These are phyloP conservation scores for Pantherophis guttatus DNA, from an alignment of 2,113 vertebrate genomes.

Conservation along the genomic window DNA sequence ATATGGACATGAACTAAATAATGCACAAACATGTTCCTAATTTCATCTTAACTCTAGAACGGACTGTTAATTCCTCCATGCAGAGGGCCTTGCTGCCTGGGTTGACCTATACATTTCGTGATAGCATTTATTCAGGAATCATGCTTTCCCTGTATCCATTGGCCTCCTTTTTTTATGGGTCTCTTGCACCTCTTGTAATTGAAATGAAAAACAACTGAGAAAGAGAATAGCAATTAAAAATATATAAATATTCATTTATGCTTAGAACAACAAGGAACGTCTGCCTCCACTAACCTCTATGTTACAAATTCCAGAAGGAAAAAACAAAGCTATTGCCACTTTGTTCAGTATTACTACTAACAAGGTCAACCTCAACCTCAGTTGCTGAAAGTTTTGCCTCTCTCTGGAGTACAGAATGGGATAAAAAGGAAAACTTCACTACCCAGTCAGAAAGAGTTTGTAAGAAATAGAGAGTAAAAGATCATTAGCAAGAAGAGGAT, in stretches of 20 bases:
- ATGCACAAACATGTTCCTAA: neutral
- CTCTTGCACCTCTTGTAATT: neutral
- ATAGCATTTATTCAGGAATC: neutral
- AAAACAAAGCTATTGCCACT: neutral
- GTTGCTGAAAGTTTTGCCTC: neutral
- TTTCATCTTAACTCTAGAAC: neutral
- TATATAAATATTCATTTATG: neutral
- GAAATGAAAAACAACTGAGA: neutral
- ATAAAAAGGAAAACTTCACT: neutral
- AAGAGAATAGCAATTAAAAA: neutral
- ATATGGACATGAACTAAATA: neutral
- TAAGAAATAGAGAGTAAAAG: neutral
- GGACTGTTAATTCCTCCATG: neutral
- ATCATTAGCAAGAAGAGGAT: neutral
- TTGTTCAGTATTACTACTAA: neutral
- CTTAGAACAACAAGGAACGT: neutral
- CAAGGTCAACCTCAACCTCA: neutral
- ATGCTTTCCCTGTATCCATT: neutral
- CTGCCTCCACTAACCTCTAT: neutral
- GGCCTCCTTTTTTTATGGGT: neutral
- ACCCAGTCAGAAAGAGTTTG: neutral
- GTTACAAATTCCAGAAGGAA: neutral
- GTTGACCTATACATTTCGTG: neutral
- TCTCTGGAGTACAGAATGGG: neutral
- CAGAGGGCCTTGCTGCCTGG: neutral